Base-by-base conservation (phyloP, 2,888 invertebrate species). In the Drosophila barbarae region DNA sequence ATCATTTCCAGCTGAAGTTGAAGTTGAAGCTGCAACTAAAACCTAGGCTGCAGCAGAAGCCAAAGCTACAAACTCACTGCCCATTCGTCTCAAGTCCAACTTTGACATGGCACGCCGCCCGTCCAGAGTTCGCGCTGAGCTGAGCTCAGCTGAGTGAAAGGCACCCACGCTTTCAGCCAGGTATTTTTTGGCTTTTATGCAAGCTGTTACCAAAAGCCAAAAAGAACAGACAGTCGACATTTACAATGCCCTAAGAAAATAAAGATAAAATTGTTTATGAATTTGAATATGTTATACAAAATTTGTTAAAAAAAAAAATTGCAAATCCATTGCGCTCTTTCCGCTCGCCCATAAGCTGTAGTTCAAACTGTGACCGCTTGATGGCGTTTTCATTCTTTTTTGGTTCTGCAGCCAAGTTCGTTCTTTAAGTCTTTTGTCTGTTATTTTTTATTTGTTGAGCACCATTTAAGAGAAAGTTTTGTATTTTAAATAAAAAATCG, bases 21-120 rank as follows among this genome's bases (percentile, higher is more conserved):
- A 59, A 53, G 68, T 38, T 42, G 55, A 54, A 10, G 58, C 42
- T 26, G 26, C 26, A 7, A 26, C 26, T 26, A 23, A 23, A 23
- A 4, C 23, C 15, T 3, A 1, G 8, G 30, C 30, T 66, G 57
- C 68, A 49, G 71, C 51, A 21, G 61, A 70, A 53, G 61, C 63
- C 46, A 56, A 42, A 21, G 56, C 49, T 35, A 39, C 53, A n/a
- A 4, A 35, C 34, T 21, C 34, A 49, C 28, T 18, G 32, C 32
- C 35, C 46, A 42, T 41, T 50, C 69, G 56, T 50, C 42, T 26
- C 50, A 57, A 41, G 34, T 61, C 47, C 69, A 76, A 71, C 82
- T 84, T 67, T 84, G 82, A 81, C 82, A 81, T 71, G 72, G 76
- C 74, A 81, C 67, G 67, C 64, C 66, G 50, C 55, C 61, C 49